A percentile compares a stretch with the other conserved stretches of the same genome.
Conservation (phyloP, 1,140 invertebrate genomes). For the Ceratoteleas bidentatus region DNA sequence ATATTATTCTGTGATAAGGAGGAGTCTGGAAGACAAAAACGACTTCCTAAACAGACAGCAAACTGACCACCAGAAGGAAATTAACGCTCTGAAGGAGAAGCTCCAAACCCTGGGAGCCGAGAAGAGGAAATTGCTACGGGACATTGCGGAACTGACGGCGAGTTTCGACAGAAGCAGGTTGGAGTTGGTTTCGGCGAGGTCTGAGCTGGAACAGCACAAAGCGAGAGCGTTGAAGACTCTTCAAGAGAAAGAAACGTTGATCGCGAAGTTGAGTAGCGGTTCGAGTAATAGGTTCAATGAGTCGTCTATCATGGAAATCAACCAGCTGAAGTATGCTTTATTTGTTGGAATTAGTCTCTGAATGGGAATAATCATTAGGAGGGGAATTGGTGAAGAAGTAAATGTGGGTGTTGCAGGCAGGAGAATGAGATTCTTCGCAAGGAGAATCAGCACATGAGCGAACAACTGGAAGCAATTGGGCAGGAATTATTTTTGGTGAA, state of each 20-base stretch:
- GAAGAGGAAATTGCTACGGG: conserved; percentile 68
- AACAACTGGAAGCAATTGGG: conserved; percentile 81
- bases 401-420: conserved; percentile 79
- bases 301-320: conserved; percentile 77
- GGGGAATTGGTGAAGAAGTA: too few species aligned
- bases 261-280: conserved; percentile 84
- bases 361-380: too few species aligned
- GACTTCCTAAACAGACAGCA: conserved; percentile 70
- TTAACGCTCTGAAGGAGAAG: conserved; percentile 72
- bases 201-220: conserved; percentile 87
- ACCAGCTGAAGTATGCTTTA: conserved; percentile 81
- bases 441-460: conserved; percentile 83
- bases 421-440: conserved; percentile 85
- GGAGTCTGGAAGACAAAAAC: conserved; percentile 69
- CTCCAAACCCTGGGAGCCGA: conserved; percentile 73
- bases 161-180: conserved; percentile 83
- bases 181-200: conserved; percentile 82
- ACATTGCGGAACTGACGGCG: conserved; percentile 78
- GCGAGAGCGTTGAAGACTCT: conserved; percentile 87
- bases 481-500: conserved; percentile 82
- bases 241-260: conserved; percentile 89
- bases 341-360: too few species aligned
- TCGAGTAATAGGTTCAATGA: conserved; percentile 73
- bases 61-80: conserved; percentile 75
- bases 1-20: conserved; percentile 38